Conservation (phyloP, 2,888 invertebrate species). For the Venusia cambrica region DNA sequence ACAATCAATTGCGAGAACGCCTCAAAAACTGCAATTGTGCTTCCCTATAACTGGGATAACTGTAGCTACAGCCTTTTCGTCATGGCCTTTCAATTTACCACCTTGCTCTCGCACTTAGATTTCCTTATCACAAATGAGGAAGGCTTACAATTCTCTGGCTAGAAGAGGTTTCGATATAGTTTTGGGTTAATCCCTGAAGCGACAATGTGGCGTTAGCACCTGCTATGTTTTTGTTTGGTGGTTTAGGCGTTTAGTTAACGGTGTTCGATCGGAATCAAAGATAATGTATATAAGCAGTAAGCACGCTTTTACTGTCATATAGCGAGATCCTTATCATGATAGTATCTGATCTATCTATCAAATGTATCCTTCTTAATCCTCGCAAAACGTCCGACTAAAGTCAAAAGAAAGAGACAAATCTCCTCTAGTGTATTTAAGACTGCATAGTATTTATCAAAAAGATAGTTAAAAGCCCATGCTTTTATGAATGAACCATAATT, state of each 20-base stretch:
- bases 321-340: no score
- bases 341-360: no score
- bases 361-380: no score
- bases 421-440: no score
- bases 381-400: no score
- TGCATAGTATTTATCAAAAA: no score
- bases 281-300: slow-evolving; percentile 14
- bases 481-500: no score
- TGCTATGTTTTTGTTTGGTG: slow-evolving; percentile 29
- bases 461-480: no score
- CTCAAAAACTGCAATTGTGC: slow-evolving; percentile 42
- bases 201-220: slow-evolving; percentile 33
- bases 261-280: slow-evolving; percentile 18
- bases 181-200: slow-evolving; percentile 29
- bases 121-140: slow-evolving; percentile 8
- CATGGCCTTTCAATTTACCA: slow-evolving; percentile 26
- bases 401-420: no score
- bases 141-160: slow-evolving; percentile 12
- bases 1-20: slow-evolving; percentile 54
- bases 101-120: background rate
- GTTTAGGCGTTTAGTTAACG: slow-evolving; percentile 27
- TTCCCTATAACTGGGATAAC: slow-evolving; percentile 26
- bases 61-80: slow-evolving; percentile 29
- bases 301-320: slow-evolving; percentile 18
- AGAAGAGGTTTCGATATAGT: slow-evolving; percentile 12